Conservation (phyloP, 2,797 vertebrate species). For the Dicrostonyx torquatus region DNA sequence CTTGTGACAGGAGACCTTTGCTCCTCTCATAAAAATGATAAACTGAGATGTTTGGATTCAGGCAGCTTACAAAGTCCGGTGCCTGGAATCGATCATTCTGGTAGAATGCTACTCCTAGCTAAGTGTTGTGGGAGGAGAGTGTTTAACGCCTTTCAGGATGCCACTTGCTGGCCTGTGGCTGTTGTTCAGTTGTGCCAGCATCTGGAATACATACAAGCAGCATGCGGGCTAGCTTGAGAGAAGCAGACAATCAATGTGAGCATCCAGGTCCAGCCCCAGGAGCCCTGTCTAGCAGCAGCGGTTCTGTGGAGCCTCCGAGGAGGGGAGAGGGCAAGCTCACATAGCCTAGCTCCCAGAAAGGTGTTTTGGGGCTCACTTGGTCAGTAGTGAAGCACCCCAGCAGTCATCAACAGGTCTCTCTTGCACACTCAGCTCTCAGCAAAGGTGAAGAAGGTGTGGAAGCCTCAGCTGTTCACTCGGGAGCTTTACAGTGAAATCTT, state of each 20-base stretch:
- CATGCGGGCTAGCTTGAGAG: background rate
- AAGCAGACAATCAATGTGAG: background rate
- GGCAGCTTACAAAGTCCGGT: background rate
- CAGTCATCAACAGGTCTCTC: background rate
- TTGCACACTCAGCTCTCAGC: conserved; percentile 86
- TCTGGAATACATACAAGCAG: background rate
- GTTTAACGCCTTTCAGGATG: background rate
- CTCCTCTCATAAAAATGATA: background rate
- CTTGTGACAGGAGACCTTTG: background rate
- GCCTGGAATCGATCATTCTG: background rate
- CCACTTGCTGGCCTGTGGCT: background rate
- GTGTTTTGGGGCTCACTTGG: background rate
- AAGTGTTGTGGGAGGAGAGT: background rate
- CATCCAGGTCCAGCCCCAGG: background rate
- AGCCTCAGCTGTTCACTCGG: conserved; percentile 92
- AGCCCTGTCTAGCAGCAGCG: too few species aligned
- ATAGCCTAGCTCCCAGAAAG: background rate
- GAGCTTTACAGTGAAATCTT: conserved; percentile 97
- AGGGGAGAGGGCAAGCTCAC: background rate
- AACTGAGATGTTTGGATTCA: background rate
- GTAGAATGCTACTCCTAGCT: background rate
- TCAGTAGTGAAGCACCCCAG: background rate
- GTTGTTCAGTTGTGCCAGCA: background rate
- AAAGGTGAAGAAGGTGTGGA: conserved; percentile 93
- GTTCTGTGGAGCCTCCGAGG: background rate